A percentile compares a stretch with the other conserved stretches of the same genome.
These are phyloP conservation scores for Macropus fuliginosus DNA, from an alignment of 2,797 vertebrate species.

Conservation along the genomic window DNA sequence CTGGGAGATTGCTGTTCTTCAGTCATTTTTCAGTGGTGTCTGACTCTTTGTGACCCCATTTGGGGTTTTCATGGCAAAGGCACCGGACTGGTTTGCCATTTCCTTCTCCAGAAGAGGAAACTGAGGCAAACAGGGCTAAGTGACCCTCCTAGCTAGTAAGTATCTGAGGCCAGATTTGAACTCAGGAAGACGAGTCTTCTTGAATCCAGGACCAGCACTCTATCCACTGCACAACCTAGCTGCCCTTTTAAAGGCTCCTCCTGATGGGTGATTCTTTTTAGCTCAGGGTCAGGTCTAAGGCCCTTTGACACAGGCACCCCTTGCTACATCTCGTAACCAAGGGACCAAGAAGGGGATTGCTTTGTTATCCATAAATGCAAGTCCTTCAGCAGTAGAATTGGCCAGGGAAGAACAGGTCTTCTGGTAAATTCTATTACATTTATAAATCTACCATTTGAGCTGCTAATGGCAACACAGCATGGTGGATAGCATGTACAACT, in stretches of 20 bases:
- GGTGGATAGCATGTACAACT: neutral
- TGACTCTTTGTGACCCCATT: neutral
- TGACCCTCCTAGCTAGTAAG: neutral
- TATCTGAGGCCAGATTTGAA: neutral
- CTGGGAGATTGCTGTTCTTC: neutral
- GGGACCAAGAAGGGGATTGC: neutral
- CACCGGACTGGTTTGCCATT: neutral
- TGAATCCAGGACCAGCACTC: neutral
- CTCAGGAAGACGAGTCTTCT: neutral
- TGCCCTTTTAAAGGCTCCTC: neutral
- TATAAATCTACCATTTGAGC: neutral
- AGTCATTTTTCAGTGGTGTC: neutral
- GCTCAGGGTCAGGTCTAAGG: neutral
- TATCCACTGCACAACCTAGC: neutral
- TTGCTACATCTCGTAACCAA: neutral
- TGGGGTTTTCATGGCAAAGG: neutral
- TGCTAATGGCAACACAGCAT: neutral
- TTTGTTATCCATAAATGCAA: neutral
- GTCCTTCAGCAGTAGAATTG: neutral
- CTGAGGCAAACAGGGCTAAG: neutral
- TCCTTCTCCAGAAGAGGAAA: neutral
- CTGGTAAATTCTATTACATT: neutral
- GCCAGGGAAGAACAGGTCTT: neutral
- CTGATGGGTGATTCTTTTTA: neutral
- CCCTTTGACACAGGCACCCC: neutral